These are phyloP conservation scores for Bos javanicus DNA, from an alignment of 2,113 vertebrate species.

Conservation along the genomic window DNA sequence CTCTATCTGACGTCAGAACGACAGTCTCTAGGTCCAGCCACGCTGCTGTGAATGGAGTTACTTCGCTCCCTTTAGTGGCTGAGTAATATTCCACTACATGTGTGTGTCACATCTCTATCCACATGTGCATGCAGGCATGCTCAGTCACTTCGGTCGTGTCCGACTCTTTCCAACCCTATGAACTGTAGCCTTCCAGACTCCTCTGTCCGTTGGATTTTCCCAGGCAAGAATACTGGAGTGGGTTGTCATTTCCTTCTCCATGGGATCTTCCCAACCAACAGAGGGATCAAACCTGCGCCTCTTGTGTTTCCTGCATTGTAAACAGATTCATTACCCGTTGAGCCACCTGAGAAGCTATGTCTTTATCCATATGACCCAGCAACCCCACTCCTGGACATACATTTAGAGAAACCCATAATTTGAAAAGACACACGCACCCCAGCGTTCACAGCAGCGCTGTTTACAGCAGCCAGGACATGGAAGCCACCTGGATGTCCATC, in stretches of 20 bases:
- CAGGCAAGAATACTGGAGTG: neutral
- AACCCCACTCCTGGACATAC: neutral
- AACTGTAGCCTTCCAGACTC: neutral
- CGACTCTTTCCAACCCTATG: neutral
- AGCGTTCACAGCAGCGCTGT: neutral
- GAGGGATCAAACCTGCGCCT: neutral
- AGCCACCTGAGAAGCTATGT: neutral
- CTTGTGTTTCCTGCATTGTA: neutral
- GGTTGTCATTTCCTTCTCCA: neutral
- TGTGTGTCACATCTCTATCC: rapidly evolving
- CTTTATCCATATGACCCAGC: neutral
- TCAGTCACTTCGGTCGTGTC: neutral
- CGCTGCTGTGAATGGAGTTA: neutral
- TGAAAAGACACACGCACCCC: neutral
- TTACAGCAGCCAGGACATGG: neutral
- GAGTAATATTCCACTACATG: rapidly evolving
- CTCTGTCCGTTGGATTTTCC: neutral
- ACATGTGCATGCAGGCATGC: rapidly evolving
- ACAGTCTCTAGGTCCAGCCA: neutral
- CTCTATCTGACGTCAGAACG: too few species aligned
- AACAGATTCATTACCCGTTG: neutral
- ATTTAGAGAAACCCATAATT: neutral
- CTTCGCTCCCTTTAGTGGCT: neutral
- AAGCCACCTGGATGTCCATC: neutral
- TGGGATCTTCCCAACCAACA: neutral